Evolutionary conservation across 1,140 invertebrate genomes (phyloP).

Genomic region (Probaryconus sp.): DNA sequence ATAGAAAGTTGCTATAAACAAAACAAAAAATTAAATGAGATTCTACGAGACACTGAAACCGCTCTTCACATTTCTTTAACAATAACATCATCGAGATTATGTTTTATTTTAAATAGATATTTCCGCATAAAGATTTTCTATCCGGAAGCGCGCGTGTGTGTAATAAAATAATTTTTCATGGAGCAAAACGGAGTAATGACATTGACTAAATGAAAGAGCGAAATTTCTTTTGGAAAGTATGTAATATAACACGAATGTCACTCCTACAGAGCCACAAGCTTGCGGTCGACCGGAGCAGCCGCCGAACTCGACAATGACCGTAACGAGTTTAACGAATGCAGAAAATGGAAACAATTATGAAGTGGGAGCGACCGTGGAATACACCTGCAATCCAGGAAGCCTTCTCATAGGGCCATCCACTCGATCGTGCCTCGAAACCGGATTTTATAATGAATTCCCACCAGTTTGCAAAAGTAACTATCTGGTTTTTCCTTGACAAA

Average conservation of each 20-base stretch:
- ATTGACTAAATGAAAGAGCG: background rate
- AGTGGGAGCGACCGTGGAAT: conserved; percentile 91
- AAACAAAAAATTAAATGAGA: no score
- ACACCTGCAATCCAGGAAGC: conserved; percentile 91
- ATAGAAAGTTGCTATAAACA: no score
- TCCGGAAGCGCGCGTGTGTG: no score
- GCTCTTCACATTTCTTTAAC: no score
- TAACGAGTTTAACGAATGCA: conserved; percentile 66
- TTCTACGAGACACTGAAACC: no score
- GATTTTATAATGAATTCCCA: conserved; percentile 96
- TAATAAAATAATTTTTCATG: conserved; percentile 12
- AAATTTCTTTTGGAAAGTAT: conserved; percentile 47
- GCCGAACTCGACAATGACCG: conserved; percentile 92
- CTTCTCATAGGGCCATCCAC: conserved; percentile 90
- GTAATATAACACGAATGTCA: conserved; percentile 20
- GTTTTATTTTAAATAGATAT: no score
- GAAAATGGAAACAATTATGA: conserved; percentile 82
- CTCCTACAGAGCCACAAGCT: conserved; percentile 87
- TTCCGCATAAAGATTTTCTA: no score
- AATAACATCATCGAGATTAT: no score
- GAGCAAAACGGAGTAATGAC: background rate
- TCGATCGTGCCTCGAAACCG: conserved; percentile 91
- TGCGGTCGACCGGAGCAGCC: conserved; percentile 95
- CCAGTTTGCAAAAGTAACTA: conserved; percentile 94
- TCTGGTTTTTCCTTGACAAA: background rate